Conservation (phyloP, 2,113 vertebrate genomes). For the Leiothrix lutea region DNA sequence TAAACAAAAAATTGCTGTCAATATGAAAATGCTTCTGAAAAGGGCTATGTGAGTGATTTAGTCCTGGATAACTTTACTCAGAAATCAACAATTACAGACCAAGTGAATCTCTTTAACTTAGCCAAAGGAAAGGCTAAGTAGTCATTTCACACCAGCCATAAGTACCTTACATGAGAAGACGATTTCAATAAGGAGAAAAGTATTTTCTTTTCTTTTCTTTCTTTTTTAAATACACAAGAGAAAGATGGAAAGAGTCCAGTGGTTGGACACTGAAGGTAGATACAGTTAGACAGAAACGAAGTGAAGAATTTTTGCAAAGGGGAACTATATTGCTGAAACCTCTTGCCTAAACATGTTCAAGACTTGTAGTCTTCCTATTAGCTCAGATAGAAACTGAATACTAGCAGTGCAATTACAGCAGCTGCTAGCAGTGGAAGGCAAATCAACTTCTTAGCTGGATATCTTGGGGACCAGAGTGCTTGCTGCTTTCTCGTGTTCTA, state of each 20-base stretch:
- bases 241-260: background rate
- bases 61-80: background rate
- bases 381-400: background rate
- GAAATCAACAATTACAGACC: background rate
- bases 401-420: background rate
- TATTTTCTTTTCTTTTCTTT: background rate
- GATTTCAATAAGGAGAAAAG: background rate
- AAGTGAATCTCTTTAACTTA: background rate
- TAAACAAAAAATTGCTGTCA: background rate
- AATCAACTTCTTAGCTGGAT: background rate
- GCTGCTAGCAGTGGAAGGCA: background rate
- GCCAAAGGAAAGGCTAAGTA: background rate
- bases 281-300: background rate
- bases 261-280: background rate
- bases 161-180: background rate
- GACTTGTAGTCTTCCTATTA: background rate
- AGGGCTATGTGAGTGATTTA: background rate
- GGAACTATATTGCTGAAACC: background rate
- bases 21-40: background rate
- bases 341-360: background rate
- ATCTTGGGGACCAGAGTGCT: background rate
- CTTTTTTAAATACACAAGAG: background rate
- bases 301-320: background rate
- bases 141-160: background rate
- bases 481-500: background rate